These are phyloP conservation scores for Tetramorium simillimum DNA, from an alignment of 1,140 invertebrate genomes.

Conservation along the genomic window DNA sequence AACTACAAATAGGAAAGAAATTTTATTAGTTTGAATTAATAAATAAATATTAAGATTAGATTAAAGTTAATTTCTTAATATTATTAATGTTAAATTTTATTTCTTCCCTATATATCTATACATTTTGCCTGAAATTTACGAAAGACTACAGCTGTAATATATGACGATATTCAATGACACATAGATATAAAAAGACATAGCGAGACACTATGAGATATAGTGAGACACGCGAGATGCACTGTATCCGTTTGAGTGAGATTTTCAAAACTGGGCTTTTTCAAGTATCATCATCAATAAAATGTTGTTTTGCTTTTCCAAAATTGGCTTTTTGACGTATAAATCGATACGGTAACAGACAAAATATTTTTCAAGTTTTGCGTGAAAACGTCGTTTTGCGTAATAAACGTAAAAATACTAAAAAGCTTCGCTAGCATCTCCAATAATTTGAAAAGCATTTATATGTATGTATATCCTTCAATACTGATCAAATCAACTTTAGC, in stretches of 20 bases:
- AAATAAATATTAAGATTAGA: not conserved
- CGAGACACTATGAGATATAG: not conserved
- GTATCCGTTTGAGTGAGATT: conserved; percentile 15
- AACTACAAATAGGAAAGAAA: not conserved
- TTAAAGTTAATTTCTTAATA: not conserved
- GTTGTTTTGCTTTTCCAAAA: not conserved
- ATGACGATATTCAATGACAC: not conserved
- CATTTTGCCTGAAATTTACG: not conserved
- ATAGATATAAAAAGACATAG: not conserved
- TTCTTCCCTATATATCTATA: not conserved
- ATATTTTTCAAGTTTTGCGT: conserved; percentile 27
- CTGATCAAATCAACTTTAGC: not conserved
- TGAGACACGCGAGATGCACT: not conserved
- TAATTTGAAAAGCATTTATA: not conserved
- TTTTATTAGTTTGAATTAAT: not conserved
- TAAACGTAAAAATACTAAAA: not conserved
- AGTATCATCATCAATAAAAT: conserved; percentile 26
- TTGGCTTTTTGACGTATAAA: conserved; percentile 20
- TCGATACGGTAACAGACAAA: not conserved
- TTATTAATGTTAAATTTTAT: not conserved
- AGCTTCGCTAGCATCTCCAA: not conserved
- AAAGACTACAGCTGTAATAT: not conserved
- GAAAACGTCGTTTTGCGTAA: not conserved
- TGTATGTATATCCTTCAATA: not conserved
- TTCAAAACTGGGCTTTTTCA: not conserved